Evolutionary conservation across 2,113 vertebrate genomes (phyloP).

Genomic region (Pica pica): DNA sequence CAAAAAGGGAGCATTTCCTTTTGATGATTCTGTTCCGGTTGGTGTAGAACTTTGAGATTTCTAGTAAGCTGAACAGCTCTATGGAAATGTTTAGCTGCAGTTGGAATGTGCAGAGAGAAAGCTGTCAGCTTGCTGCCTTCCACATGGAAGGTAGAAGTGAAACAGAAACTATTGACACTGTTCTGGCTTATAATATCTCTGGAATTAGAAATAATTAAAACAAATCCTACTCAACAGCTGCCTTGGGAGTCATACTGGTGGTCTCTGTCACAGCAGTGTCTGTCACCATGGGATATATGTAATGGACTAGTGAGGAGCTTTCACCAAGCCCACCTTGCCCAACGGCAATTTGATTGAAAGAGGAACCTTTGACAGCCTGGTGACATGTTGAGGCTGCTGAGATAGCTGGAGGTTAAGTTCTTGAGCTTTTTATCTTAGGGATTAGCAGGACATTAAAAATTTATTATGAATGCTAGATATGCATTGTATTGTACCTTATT

Average conservation of each 20-base stretch:
- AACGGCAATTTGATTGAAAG: conserved; percentile 60
- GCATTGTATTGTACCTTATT: conserved; percentile 72
- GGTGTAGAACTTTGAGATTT: neutral
- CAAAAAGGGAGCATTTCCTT: neutral
- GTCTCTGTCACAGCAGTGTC: conserved; percentile 73
- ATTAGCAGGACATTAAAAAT: conserved; percentile 81
- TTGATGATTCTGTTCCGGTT: neutral
- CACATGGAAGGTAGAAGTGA: conserved; percentile 7
- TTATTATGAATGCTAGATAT: conserved; percentile 72
- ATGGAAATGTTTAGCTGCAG: conserved; percentile 16
- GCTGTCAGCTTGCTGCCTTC: conserved; percentile 45
- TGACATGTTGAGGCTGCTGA: conserved; percentile 59
- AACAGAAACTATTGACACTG: conserved; percentile 41
- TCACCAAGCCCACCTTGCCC: conserved; percentile 54
- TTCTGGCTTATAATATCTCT: conserved; percentile 32
- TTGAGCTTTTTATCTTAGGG: conserved; percentile 74
- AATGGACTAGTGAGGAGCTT: conserved; percentile 46
- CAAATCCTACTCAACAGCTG: conserved; percentile 72
- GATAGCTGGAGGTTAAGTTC: conserved; percentile 74
- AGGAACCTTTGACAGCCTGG: conserved; percentile 61
- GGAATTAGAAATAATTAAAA: conserved; percentile 76
- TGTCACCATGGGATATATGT: conserved; percentile 64
- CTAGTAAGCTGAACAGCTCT: neutral
- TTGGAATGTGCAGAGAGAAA: neutral
- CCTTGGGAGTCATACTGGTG: conserved; percentile 83